phyloP scores from a whole-genome alignment of 1,140 invertebrate genomes.

The Brachionus calyciflorus region DNA sequence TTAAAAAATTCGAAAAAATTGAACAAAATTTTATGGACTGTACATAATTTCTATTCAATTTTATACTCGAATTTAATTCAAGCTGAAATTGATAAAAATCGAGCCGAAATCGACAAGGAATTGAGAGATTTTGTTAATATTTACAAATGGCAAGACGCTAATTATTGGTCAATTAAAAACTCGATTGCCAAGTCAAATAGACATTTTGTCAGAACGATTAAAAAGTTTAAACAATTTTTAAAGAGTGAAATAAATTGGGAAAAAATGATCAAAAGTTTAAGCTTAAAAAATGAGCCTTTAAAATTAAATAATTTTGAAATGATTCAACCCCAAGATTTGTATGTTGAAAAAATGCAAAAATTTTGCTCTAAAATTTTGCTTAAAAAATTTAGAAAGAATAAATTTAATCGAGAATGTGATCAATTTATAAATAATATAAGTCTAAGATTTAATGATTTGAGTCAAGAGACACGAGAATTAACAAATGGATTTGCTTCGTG shows the following conservation, averaged over 20 bases:
- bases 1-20: neutral
- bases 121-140: conserved; percentile 16
- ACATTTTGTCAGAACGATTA: neutral
- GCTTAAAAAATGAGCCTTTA: neutral
- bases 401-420: neutral
- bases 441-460: neutral
- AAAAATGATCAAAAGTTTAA: neutral
- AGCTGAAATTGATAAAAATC: neutral
- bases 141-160: conserved; percentile 36
- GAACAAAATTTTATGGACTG: conserved; percentile 21
- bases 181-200: conserved; percentile 8
- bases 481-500: neutral
- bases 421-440: neutral
- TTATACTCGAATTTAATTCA: neutral
- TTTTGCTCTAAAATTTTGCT: neutral
- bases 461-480: neutral
- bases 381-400: neutral
- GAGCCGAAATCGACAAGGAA: neutral
- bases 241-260: neutral
- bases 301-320: neutral
- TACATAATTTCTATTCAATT: neutral
- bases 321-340: neutral
- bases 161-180: conserved; percentile 40
- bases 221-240: conserved; percentile 4
- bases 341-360: neutral